Evolutionary conservation across 2,797 vertebrate genomes (phyloP).

Genomic region (Hapalemur alaotrensis): DNA sequence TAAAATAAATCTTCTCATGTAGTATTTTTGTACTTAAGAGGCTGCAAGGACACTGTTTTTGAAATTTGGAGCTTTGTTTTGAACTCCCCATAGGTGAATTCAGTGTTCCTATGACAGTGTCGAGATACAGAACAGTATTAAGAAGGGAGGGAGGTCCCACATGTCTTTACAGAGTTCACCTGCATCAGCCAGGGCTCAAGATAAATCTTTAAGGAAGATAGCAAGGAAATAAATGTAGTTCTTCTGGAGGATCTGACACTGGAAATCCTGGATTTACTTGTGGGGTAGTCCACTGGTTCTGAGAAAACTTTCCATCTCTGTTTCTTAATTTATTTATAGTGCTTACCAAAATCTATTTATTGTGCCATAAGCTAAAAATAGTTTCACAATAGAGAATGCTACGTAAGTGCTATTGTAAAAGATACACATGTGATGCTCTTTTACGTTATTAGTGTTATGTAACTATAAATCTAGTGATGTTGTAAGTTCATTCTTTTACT

Average conservation of each 20-base stretch:
- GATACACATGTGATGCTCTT: background rate
- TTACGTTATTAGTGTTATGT: background rate
- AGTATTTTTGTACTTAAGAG: background rate
- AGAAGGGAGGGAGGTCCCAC: background rate
- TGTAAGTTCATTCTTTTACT: background rate
- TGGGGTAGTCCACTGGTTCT: background rate
- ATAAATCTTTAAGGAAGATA: background rate
- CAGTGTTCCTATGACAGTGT: background rate
- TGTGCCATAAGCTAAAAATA: background rate
- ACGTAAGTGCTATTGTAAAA: background rate
- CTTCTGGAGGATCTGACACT: background rate
- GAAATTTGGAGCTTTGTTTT: background rate
- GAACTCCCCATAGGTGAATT: background rate
- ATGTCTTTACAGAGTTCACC: background rate
- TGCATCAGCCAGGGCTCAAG: background rate
- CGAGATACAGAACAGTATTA: background rate
- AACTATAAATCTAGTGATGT: background rate
- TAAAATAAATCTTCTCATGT: constrained; percentile 37
- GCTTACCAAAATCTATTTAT: background rate
- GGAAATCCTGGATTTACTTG: background rate
- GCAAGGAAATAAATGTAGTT: background rate
- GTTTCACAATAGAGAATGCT: background rate
- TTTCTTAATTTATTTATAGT: background rate
- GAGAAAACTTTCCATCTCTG: background rate
- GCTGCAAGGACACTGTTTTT: background rate